Evolutionary conservation across 2,113 vertebrate species (phyloP), one percentile per base, ranked within the genome.

Genomic region (Sarotherodon lohbergeri): DNA sequence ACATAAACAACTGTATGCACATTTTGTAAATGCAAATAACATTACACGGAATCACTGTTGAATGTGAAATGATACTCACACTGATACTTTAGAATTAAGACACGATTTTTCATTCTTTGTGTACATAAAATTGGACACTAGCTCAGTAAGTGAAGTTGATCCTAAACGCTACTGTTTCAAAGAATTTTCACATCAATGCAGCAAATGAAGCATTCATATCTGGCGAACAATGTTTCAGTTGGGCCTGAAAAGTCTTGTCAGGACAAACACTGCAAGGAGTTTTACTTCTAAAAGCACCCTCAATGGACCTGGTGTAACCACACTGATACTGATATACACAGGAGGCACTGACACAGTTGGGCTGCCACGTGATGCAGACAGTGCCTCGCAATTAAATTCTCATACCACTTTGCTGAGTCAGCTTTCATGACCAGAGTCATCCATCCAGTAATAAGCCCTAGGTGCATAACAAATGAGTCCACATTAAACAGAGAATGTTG

Each of bases 381-480:
- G 32, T 12, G 48, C 73, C 83, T 85, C 63, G 87, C 71, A 93
- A 91, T 92, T 92, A 91, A 90, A 90, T 85, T 86, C 82, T 90
- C 85, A 82, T 68, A 54, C 66, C 3, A 4, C 52, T 88, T 85
- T 83, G 92, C 94, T 93, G 94, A 95, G 93, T 95, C 95, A 91
- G 90, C 94, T 92, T 86, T 93, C 88, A 87, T 89, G 93, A 91
- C 91, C 61, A 17, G 41, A 84, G 86, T 80, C 92, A 92, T 92
- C 89, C 91, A 92, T 94, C 91, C 91, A 87, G 81, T 87, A 89
- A 92, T 89, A 88, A 92, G 90, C 88, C 92, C 79, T 83, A 88
- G 78, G 91, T 92, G 86, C 89, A 86, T 89, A 90, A 91, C 90
- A 92, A 90, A 95, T 93, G 91, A 95, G 94, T 82, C 83, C 61